These are phyloP conservation scores for Neomonachus schauinslandi DNA, from an alignment of 2,113 vertebrate species.

Conservation along the genomic window DNA sequence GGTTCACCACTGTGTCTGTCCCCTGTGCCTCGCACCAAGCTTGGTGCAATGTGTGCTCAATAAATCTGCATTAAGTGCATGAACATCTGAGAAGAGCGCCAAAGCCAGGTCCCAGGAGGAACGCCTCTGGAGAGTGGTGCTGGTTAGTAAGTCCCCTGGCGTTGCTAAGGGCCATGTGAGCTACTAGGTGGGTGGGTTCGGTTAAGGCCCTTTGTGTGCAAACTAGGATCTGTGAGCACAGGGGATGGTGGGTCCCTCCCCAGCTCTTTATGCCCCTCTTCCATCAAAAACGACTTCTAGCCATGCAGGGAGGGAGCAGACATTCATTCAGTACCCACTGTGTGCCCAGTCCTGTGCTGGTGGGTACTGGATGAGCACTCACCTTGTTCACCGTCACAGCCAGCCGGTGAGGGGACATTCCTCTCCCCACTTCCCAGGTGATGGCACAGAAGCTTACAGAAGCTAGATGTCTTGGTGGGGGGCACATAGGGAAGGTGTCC, in stretches of 20 bases:
- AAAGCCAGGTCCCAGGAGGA: neutral
- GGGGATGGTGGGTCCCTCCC: neutral
- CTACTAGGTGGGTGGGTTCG: accelerated
- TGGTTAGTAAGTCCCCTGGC: neutral
- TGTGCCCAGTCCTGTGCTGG: accelerated
- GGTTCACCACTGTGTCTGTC: neutral
- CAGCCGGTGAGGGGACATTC: neutral
- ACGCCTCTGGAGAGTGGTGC: neutral
- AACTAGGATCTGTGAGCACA: neutral
- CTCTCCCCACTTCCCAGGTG: neutral
- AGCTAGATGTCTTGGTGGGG: neutral
- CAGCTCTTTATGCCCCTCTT: neutral
- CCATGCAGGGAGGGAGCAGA: neutral
- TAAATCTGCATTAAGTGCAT: neutral
- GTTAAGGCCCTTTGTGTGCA: neutral
- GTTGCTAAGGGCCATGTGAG: neutral
- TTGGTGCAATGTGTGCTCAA: neutral
- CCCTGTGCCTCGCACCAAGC: no score
- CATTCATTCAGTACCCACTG: neutral
- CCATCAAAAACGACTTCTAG: neutral
- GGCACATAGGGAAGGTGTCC: neutral
- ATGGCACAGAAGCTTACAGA: neutral
- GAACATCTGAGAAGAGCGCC: neutral
- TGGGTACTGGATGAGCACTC: neutral
- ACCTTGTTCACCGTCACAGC: neutral